Evolutionary conservation across 2,113 vertebrate species (phyloP), one percentile per base, ranked within the genome.

Genomic region (Daphoenositta chrysoptera): DNA sequence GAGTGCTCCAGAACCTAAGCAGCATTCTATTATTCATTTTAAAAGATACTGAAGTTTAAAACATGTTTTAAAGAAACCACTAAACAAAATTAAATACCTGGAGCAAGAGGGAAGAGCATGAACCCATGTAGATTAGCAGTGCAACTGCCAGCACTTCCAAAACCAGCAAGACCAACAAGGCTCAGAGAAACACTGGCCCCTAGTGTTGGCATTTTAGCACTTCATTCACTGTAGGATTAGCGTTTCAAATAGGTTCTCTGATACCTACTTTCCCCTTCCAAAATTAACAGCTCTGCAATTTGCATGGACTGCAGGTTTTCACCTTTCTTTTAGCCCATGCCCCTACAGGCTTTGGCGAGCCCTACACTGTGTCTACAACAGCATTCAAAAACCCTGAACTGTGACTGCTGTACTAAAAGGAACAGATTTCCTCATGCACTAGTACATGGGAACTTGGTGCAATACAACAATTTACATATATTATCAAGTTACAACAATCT

Each of bases 401-500:
- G 13, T 27, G 27, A 76, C 22, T 57, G 37, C 13, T 48, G 1
- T 35, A 45, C 10, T 7, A 53, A 64, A 31, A 83, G 4, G 11
- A 64, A 31, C 7, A 26, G 5, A 8, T 37, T 10, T 66, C 42
- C 19, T 70, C 5, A 3, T 4, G 10, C 6, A 23, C 10, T 20
- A 26, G 5, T 11, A 57, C 9, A 20, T 1, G 2, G 6, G 12
- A 83, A 65, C 23, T n/a, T 40, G 5, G 11, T 30, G 18, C 37
- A 76, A 88, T 15, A 7, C 3, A 39, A 40, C 0, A 0, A 50
- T 64, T 78, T 37, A 20, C 22, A 22, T 24, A 10, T 1, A 5
- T 12, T 45, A 77, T 40, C 53, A 58, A 72, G 13, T 42, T 70
- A 66, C 5, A 60, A 11, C 10, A 48, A 40, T 7, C 13, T 84